Conservation (phyloP, 2,888 invertebrate genomes). For the Diarsia mendica region DNA sequence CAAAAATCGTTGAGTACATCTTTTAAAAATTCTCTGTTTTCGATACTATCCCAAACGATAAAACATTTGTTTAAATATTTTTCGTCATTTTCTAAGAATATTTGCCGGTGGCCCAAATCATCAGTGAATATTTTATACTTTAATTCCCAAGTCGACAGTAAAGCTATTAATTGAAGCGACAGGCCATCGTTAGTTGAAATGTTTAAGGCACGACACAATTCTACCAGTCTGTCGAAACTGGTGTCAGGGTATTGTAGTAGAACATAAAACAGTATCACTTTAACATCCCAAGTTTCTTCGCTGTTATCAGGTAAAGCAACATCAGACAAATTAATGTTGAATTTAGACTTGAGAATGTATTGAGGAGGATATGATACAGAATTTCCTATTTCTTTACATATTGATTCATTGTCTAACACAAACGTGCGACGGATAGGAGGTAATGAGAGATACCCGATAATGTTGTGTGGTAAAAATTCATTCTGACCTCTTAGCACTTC, state of each 20-base stretch:
- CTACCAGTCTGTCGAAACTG: conserved; percentile 77
- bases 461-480: conserved; percentile 77
- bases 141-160: conserved; percentile 84
- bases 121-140: conserved; percentile 81
- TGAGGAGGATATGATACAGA: conserved; percentile 81
- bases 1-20: conserved; percentile 86
- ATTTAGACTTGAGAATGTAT: conserved; percentile 83
- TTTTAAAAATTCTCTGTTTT: conserved; percentile 81
- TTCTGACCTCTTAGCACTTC: conserved; percentile 81
- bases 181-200: conserved; percentile 83
- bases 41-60: conserved; percentile 84
- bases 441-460: conserved; percentile 77
- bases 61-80: conserved; percentile 78
- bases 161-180: conserved; percentile 83
- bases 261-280: conserved; percentile 85
- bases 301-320: conserved; percentile 83
- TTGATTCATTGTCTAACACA: conserved; percentile 69
- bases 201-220: conserved; percentile 82
- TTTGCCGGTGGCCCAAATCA: conserved; percentile 77
- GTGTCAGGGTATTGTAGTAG: conserved; percentile 82
- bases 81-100: conserved; percentile 78
- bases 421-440: conserved; percentile 79
- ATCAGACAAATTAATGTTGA: conserved; percentile 84
- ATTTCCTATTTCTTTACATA: conserved; percentile 74
- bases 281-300: conserved; percentile 88